Evolutionary conservation across 2,113 vertebrate genomes (phyloP), one percentile per base, ranked within the genome.

Genomic region (Micronycteris hirsuta): DNA sequence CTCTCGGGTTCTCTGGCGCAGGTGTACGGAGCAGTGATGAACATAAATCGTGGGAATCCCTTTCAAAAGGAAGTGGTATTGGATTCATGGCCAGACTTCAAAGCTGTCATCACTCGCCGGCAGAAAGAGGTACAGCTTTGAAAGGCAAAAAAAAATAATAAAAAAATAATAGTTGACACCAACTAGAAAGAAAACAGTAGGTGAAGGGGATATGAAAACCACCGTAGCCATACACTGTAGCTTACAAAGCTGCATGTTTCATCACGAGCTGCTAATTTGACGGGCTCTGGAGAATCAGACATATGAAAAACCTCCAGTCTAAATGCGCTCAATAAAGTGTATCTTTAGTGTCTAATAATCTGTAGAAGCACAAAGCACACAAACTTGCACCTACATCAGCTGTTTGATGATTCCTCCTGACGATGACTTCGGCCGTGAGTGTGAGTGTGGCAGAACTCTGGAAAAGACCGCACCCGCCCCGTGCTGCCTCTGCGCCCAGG

Each of bases 21-120:
- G 98, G 98, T 98, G 68, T 98, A 98, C 54, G 98, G 98, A 97
- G 98, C 98, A 80, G 95, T 98, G 86, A 97, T 98, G 97, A 97
- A 98, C 82, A 98, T 98, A 93, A 98, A 97, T 74, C 91, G 97
- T 97, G 98, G 97, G 80, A 98, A 98, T 92, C 97, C 78, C 19
- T 98, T 98, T 98, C 97, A 97, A 77, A 98, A 97, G 81, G 97
- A 98, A 97, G 97, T 98, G 58, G 95, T 98, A 77, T 95, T 98
- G 94, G 98, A 98, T 97, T 98, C 98, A 28, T 99, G 99, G 98
- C 98, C 98, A 70, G 97, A 95, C 97, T 99, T 99, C 97, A 98
- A 97, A 81, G 96, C 97, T 93, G 97, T 98, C 68, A 97, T 99
- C 89, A 98, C 97, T 87, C 94, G 98, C 38, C 76, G 65, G 15